Conservation (phyloP, 2,888 invertebrate species). For the Aspidapion aeneum region DNA sequence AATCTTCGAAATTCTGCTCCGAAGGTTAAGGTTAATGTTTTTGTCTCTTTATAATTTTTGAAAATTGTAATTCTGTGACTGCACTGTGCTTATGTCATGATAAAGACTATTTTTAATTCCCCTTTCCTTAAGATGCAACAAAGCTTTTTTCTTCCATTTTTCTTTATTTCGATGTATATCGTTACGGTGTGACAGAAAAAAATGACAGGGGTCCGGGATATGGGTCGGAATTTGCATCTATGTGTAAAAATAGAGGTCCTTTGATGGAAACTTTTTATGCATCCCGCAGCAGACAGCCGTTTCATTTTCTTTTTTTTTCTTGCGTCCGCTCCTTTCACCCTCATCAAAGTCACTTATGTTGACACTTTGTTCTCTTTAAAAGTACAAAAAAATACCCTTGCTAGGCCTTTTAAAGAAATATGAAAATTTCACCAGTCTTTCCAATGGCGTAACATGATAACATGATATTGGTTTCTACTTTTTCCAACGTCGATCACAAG, state of each 20-base stretch:
- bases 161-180: too few relatives aligned
- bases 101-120: too few relatives aligned
- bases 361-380: neutral
- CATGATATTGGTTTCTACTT: too few relatives aligned
- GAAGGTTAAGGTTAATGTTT: neutral
- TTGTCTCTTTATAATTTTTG: too few relatives aligned
- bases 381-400: neutral
- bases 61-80: too few relatives aligned
- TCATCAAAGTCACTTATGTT: neutral
- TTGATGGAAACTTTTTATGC: neutral
- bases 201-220: neutral
- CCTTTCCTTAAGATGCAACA: too few relatives aligned
- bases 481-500: too few relatives aligned
- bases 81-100: too few relatives aligned
- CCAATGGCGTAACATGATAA: too few relatives aligned
- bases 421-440: too few relatives aligned
- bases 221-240: neutral
- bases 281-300: neutral
- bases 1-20: neutral
- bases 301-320: neutral
- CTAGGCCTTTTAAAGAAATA: neutral
- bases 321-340: neutral
- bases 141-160: too few relatives aligned
- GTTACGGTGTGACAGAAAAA: neutral
- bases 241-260: neutral